A percentile compares a stretch with the other conserved stretches of the same genome.
Evolutionary conservation across 2,888 invertebrate genomes (phyloP).

Genomic region (Prionchulus punctatus): DNA sequence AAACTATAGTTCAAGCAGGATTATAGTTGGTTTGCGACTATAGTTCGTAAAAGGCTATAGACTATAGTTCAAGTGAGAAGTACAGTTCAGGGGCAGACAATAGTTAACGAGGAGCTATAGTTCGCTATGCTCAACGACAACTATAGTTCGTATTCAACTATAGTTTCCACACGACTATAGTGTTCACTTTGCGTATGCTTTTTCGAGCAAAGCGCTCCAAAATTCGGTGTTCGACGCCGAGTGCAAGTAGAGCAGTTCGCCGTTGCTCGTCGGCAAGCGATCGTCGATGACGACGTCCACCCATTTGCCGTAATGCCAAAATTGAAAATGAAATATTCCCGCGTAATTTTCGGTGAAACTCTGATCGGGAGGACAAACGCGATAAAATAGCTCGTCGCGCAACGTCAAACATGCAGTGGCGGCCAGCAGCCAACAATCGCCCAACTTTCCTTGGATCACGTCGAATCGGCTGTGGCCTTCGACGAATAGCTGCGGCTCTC

Average conservation of each 20-base stretch:
- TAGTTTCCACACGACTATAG: conserved; percentile 41
- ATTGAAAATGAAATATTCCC: conserved; percentile 72
- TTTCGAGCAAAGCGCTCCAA: conserved; percentile 85
- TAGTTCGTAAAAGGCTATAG: no score
- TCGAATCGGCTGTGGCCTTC: conserved; percentile 93
- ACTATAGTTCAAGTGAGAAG: no score
- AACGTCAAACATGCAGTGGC: conserved; percentile 85
- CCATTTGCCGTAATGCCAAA: conserved; percentile 85
- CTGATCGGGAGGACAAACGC: conserved; percentile 90
- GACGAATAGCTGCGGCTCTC: conserved; percentile 73
- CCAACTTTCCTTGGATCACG: conserved; percentile 87
- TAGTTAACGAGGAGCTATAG: not conserved
- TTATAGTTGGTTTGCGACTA: no score
- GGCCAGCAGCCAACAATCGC: conserved; percentile 21
- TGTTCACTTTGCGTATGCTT: conserved; percentile 69
- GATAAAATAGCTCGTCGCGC: conserved; percentile 67
- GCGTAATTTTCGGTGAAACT: conserved; percentile 67
- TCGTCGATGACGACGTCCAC: conserved; percentile 85
- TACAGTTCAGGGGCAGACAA: no score
- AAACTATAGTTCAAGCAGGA: no score
- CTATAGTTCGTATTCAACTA: not conserved
- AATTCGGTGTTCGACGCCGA: conserved; percentile 76
- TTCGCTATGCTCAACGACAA: not conserved
- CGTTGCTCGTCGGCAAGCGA: conserved; percentile 65
- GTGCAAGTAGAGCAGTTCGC: conserved; percentile 62